Base-by-base conservation (phyloP, 2,888 invertebrate genomes). In the Zaprionus lineosus region DNA sequence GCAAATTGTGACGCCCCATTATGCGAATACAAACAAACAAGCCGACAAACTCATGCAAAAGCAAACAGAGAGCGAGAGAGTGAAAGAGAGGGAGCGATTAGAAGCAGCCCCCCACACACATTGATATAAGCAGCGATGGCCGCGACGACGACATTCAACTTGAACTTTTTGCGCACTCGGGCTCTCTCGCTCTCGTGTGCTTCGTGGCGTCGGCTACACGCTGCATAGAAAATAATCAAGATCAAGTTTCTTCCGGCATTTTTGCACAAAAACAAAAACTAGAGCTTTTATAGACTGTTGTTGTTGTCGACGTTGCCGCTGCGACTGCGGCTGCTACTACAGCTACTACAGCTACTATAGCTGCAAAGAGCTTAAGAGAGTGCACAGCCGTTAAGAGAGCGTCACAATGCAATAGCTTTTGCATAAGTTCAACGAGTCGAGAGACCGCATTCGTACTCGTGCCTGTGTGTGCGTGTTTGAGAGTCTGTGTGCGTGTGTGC, bases 201-300 rank as follows among this genome's bases (percentile, higher is more conserved):
- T 66, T 50, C 52, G 52, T 65, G 65, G 48, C 55, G 46, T 46
- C 29, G 41, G 11, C 46, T 6, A 51, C 34, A 11, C 24, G 37
- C 43, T 56, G 73, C 79, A 74, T 69, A 73, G 72, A 63, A 77
- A 70, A 83, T 72, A 81, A 78, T 86, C 86, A 86, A 86, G 86
- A 86, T 86, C 86, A 86, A 86, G 86, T 86, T 86, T 76, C 84
- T 86, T 86, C 84, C 86, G 86, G 75, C 74, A 82, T 84, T 77
- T 71, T 78, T 84, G 65, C 62, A 62, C 75, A 77, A 63, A 40
- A 72, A 70, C 74, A 83, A 74, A 58, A 65, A 68, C 64, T 63
- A 68, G 73, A 79, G 83, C 78, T 78, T 78, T 69, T 37, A 7
- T 6, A n/a, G n/a, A n/a, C n/a, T n/a, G 3, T 67, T 48, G 34